A percentile compares a stretch with the other conserved stretches of the same genome.
phyloP scores from a whole-genome alignment of 2,888 invertebrate species.

The Ethmia dodecea region DNA sequence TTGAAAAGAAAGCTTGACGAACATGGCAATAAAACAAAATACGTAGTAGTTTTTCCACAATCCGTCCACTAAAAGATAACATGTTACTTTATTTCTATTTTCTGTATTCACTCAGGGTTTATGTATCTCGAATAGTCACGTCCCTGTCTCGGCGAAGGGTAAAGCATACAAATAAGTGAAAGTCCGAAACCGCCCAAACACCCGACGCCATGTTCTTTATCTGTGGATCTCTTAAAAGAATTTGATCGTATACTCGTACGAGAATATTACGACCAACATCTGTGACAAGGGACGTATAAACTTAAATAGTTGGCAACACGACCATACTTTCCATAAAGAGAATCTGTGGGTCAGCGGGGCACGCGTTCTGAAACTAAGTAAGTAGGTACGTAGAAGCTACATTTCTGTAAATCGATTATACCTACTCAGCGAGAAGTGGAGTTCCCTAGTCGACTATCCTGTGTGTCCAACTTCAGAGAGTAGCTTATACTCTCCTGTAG shows the following conservation, averaged over 20 bases:
- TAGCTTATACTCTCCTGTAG: too few species aligned
- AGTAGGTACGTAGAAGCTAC: too few species aligned
- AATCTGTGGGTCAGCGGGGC: background rate
- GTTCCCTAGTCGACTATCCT: too few species aligned
- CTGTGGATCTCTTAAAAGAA: constrained; percentile 75
- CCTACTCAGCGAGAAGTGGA: too few species aligned
- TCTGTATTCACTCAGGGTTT: constrained; percentile 77
- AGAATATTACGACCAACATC: constrained; percentile 74
- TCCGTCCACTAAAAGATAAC: constrained; percentile 71
- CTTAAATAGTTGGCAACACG: constrained; percentile 53
- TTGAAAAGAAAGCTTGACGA: constrained; percentile 25
- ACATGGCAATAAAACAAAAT: constrained; percentile 37
- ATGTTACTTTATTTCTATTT: constrained; percentile 77
- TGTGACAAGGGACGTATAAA: constrained; percentile 73
- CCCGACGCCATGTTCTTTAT: constrained; percentile 73
- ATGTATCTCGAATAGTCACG: constrained; percentile 78
- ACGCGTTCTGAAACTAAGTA: too few species aligned
- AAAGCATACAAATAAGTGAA: constrained; percentile 76
- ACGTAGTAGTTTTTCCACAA: constrained; percentile 36
- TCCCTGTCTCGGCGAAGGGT: constrained; percentile 67
- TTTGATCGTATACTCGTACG: constrained; percentile 68
- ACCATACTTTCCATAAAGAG: constrained; percentile 21
- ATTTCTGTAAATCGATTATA: too few species aligned
- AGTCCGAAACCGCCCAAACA: constrained; percentile 70
- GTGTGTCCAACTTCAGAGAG: too few species aligned